Evolutionary conservation across 2,888 invertebrate species (phyloP).

Genomic region (Leucania comma): DNA sequence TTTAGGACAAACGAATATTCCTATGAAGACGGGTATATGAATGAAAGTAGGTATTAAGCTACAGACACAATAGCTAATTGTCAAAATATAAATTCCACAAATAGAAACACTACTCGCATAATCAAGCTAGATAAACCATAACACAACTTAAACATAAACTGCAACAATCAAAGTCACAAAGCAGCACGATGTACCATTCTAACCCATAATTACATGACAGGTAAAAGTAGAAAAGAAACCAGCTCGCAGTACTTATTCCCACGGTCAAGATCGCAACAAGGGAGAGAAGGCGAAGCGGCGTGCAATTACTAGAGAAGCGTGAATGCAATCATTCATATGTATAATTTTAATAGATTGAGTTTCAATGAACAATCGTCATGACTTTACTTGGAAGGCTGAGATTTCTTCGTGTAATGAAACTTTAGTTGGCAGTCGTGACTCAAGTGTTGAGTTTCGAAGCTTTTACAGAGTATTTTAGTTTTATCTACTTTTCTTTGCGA

Average conservation of each 20-base stretch:
- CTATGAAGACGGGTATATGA: background rate
- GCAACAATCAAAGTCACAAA: constrained; percentile 48
- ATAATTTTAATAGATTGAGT: constrained; percentile 56
- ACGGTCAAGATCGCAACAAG: constrained; percentile 79
- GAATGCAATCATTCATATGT: constrained; percentile 61
- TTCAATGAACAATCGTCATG: constrained; percentile 39
- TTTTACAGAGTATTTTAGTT: constrained; percentile 15
- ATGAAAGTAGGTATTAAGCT: background rate
- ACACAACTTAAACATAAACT: constrained; percentile 30
- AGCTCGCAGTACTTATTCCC: constrained; percentile 75
- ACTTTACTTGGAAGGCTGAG: constrained; percentile 20
- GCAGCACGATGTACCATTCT: constrained; percentile 54
- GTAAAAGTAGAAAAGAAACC: constrained; percentile 81
- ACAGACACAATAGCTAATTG: background rate
- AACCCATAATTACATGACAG: constrained; percentile 68
- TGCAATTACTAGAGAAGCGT: constrained; percentile 65
- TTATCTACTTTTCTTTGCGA: constrained; percentile 11
- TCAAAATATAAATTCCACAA: background rate
- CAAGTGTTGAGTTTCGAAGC: constrained; percentile 14
- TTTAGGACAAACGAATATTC: background rate
- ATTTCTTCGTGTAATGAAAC: constrained; percentile 35
- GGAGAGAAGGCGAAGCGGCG: constrained; percentile 65
- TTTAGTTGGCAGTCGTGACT: constrained; percentile 23
- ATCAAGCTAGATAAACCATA: constrained; percentile 19
- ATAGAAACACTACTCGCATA: background rate